These are phyloP conservation scores for Sipha flava DNA, from an alignment of 1,140 invertebrate species.

Conservation along the genomic window DNA sequence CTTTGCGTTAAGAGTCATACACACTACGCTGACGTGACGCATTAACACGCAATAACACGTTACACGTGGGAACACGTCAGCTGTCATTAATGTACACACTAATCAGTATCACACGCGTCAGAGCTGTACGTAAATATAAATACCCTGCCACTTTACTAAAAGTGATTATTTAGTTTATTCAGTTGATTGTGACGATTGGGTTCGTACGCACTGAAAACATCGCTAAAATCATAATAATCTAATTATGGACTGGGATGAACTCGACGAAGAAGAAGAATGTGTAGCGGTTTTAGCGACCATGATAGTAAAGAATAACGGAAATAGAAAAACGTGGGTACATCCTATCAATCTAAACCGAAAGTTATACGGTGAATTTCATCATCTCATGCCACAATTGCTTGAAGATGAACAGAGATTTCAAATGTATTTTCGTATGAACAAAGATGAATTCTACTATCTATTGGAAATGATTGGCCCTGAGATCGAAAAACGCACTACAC, in stretches of 20 bases:
- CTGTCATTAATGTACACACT: neutral
- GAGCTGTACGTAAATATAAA: too few species aligned
- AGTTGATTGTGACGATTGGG: too few species aligned
- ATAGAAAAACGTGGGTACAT: neutral
- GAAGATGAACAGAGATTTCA: neutral
- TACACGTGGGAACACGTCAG: neutral
- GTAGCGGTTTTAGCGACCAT: neutral
- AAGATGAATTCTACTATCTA: neutral
- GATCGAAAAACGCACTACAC: too few species aligned
- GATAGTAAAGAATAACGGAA: neutral
- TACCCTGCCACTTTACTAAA: too few species aligned
- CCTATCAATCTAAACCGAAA: neutral
- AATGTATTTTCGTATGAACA: neutral
- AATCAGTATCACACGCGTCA: neutral
- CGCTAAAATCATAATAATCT: too few species aligned
- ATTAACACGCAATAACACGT: neutral
- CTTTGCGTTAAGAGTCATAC: neutral
- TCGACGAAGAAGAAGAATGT: neutral
- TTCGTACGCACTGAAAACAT: too few species aligned
- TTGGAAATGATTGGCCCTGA: too few species aligned
- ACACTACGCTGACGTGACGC: neutral
- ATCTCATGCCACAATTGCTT: neutral
- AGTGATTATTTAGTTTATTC: too few species aligned
- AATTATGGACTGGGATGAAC: neutral
- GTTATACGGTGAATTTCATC: neutral